Base-by-base conservation (phyloP, 2,113 vertebrate genomes). In the Gallinago jamesoni region DNA sequence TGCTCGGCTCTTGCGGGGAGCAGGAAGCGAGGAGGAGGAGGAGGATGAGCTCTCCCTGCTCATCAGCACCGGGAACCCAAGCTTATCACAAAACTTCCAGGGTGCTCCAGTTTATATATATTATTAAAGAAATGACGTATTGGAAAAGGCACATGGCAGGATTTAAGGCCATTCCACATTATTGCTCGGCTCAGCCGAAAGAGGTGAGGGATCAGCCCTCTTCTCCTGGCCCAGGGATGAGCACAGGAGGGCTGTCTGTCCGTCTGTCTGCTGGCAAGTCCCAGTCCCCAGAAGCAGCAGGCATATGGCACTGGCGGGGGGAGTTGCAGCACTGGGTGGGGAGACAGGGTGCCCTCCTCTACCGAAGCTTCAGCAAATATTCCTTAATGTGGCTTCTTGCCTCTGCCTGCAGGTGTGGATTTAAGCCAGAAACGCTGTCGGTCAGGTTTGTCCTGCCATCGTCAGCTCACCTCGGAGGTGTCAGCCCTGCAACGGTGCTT, bases 391-490 rank as follows among this genome's bases (percentile, higher is more conserved):
- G 90, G 30, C 63, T 89, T 55, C 76, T 76, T 2, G 4, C 57
- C 87, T 91, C 35, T 80, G 84, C 84, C 90, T 87, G 92, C 90
- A 87, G 90, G 96, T 80, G 60, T 56, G 84, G 84, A 84, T 7
- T 39, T 69, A 28, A 93, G 90, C 87, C 94, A 93, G 87, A 77
- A 89, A 89, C 3, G 30, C 87, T 22, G 84, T 84, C 84, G 52
- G 59, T 77, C 10, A 5, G 47, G 94, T 87, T 94, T 89, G 90
- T 87, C 77, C 92, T 91, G 92, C 80, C 90, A 91, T 81, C 55
- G 9, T 23, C 84, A 60, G 48, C 94, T 94, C 96, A 95, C 81
- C 92, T 91, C 74, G 94, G 64, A 77, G 84, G 70, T 72, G 80
- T 37, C 62, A 80, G 73, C 80, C 48, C 87, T 92, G 89, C 70